Conservation (phyloP, 2,797 vertebrate genomes). For the Sciurus carolinensis region DNA sequence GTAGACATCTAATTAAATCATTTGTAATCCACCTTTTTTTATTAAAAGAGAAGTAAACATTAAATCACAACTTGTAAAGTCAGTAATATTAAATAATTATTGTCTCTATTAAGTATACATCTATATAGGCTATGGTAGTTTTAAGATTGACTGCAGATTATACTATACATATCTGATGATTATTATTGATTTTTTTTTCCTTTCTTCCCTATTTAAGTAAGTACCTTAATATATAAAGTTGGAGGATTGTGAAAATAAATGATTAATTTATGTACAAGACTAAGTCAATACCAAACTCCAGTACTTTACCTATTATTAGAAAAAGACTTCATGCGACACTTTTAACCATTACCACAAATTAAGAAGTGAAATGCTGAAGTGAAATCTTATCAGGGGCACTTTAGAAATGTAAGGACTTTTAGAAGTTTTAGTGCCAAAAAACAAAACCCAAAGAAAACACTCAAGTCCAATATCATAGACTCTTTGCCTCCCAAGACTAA, state of each 20-base stretch:
- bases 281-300: not conserved
- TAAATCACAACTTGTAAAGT: not conserved
- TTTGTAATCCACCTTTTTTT: not conserved
- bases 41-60: not conserved
- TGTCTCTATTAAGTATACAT: not conserved
- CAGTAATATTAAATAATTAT: not conserved
- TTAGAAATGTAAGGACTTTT: not conserved
- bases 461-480: not conserved
- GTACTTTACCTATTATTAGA: not conserved
- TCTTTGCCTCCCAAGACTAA: not conserved
- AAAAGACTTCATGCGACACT: not conserved
- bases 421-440: not conserved
- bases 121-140: accelerated
- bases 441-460: not conserved
- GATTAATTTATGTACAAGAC: not conserved
- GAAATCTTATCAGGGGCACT: not conserved
- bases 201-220: not conserved
- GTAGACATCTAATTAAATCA: not conserved
- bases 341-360: conserved; percentile 4
- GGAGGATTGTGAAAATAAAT: not conserved
- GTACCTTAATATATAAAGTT: not conserved
- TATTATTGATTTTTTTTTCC: not conserved
- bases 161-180: not conserved
- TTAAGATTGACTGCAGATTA: not conserved
- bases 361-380: conserved; percentile 38